A percentile compares a stretch with the other conserved stretches of the same genome.
phyloP scores from a whole-genome alignment of 2,113 vertebrate species.

The Thymallus thymallus region DNA sequence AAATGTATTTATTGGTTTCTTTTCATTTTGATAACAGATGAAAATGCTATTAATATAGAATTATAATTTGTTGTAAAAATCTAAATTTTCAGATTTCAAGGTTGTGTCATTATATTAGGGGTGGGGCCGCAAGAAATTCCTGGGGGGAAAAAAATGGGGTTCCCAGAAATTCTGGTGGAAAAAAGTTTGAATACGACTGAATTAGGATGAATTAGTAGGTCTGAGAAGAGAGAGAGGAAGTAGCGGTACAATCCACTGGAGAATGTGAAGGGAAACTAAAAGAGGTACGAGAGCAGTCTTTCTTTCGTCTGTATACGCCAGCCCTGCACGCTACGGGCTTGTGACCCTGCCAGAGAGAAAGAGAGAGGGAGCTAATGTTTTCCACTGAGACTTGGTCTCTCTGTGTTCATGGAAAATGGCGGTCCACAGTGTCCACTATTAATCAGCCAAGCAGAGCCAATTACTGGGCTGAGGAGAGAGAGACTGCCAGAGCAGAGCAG shows the following conservation, averaged over 20 bases:
- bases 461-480: slow-evolving; percentile 55
- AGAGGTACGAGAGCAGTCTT: slow-evolving; percentile 22
- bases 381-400: slow-evolving; percentile 45
- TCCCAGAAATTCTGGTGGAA: too few species aligned
- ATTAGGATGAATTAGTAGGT: slow-evolving; percentile 35
- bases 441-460: slow-evolving; percentile 72
- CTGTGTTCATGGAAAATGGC: slow-evolving; percentile 62
- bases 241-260: slow-evolving; percentile 26
- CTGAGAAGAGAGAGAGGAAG: slow-evolving; percentile 9
- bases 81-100: too few species aligned
- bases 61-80: too few species aligned
- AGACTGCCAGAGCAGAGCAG: background rate
- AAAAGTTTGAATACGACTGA: too few species aligned
- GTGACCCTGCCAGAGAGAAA: slow-evolving; percentile 39
- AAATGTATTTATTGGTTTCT: too few species aligned
- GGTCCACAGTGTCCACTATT: slow-evolving; percentile 68
- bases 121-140: too few species aligned
- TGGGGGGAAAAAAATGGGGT: too few species aligned
- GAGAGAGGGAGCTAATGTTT: slow-evolving; percentile 21
- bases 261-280: slow-evolving; percentile 20
- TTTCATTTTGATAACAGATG: too few species aligned
- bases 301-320: slow-evolving; percentile 28
- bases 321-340: slow-evolving; percentile 12
- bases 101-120: too few species aligned
- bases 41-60: too few species aligned